Evolutionary conservation across 2,888 invertebrate genomes (phyloP), one percentile per base, ranked within the genome.

Genomic region (Diarsia brunnea): DNA sequence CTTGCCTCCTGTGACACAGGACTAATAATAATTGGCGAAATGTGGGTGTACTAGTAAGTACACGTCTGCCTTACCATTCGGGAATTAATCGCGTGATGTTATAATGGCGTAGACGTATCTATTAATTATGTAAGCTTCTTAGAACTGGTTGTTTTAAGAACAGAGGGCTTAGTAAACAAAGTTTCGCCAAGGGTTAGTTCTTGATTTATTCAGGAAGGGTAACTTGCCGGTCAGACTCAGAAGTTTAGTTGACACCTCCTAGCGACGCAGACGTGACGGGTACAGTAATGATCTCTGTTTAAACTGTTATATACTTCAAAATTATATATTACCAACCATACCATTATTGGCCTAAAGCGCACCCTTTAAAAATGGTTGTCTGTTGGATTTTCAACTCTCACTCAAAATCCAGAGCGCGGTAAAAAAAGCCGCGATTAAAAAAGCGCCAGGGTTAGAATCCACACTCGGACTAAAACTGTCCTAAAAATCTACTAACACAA

Each of bases 181-280:
- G 64, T 68, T 80, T 65, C 51, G 24, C 7, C 5, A 27, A 65
- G 73, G 65, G 38, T 51, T 51, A 53, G 51, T 51, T 45, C 10
- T 21, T 53, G 66, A 49, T 66, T 80, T 78, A 67, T 80, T 63
- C 38, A 66, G 53, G 45, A n/a, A 27, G 14, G 65, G 43, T 72
- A 51, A 45, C 31, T 61, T 73, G 66, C 47, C 24, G 55, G 49
- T 71, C 27, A 24, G 55, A 55, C 55, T 27, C 24, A 16, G 24
- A 45, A 53, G 10, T 38, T 79, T 45, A 21, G 55, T 51, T 74
- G 53, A 55, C n/a, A 55, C 49, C 7, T 31, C 16, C 21, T 63
- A 45, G 31, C 27, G 19, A 45, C n/a, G 11, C 21, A 31, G 24
- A 55, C 21, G 16, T 45, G 64, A 45, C 31, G 24, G 19, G 10